Evolutionary conservation across 2,797 vertebrate species (phyloP), one percentile per base, ranked within the genome.

Genomic region (Miichthys miiuy): DNA sequence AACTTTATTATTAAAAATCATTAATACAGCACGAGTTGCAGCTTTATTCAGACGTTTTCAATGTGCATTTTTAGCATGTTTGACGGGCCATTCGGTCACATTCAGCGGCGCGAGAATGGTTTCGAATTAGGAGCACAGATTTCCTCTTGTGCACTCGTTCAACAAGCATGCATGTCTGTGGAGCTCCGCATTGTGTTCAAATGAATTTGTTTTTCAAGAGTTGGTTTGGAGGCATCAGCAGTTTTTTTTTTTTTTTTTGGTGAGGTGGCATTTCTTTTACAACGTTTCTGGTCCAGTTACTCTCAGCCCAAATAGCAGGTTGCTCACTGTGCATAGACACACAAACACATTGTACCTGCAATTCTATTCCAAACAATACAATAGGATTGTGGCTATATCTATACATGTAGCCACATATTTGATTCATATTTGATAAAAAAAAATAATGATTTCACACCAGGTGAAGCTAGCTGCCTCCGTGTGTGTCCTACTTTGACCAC

Each of bases 251-350:
- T 25, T 38, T 62, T 68, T 62, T 41, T 14, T 23, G 18, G 7
- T 68, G 47, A 52, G 47, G 47, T 20, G 2, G 47, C 54, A 66
- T 60, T 30, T 20, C 17, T 41, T 48, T 47, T 16, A 23, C 14
- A 23, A 73, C 41, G 46, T 55, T 46, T 34, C 25, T 47, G 50
- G 38, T 55, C n/a, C 25, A 38, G 34, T 73, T 56, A 12, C 27
- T 41, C 13, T 23, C 64, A 66, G 25, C 44, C 23, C 46, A 48
- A 70, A 58, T 27, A 63, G 58, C 41, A 54, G 14, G 51, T 56
- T 55, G 41, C 41, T 73, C 47, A 14, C 23, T 58, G 21, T 30
- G 20, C 23, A 50, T 5, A n/a, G 34, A 9, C 30, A 27, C 16
- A 34, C 34, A 27, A 6, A 58, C 62, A 48, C 16, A 57, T 17